These are phyloP conservation scores for Epicampocera succincta DNA, from an alignment of 2,888 invertebrate genomes.

Conservation along the genomic window DNA sequence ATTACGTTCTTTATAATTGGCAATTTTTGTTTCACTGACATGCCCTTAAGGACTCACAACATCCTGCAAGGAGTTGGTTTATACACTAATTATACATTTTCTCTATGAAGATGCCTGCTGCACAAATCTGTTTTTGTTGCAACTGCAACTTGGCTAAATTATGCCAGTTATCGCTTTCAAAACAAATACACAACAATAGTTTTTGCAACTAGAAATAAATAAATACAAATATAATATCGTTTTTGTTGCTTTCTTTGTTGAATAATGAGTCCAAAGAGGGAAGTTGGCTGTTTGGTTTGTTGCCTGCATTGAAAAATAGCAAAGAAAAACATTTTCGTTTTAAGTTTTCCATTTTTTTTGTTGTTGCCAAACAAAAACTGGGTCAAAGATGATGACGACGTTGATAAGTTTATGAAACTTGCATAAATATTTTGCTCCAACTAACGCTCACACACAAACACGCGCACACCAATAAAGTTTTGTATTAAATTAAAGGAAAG, in stretches of 20 bases:
- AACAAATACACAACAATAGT: slow-evolving; percentile 28
- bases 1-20: too few species aligned
- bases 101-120: too few species aligned
- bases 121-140: too few species aligned
- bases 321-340: slow-evolving; percentile 38
- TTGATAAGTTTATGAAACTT: slow-evolving; percentile 66
- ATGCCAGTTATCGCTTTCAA: slow-evolving; percentile 51
- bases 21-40: not conserved
- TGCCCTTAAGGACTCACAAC: not conserved
- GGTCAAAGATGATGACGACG: slow-evolving; percentile 67
- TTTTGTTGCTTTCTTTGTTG: slow-evolving; percentile 2
- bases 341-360: slow-evolving; percentile 4
- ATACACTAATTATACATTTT: not conserved
- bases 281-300: slow-evolving; percentile 15
- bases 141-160: slow-evolving; percentile 45
- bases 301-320: slow-evolving; percentile 30
- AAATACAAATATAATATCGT: slow-evolving; percentile 33
- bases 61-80: not conserved
- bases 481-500: slow-evolving; percentile 52
- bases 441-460: not conserved
- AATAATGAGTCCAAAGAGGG: slow-evolving; percentile 59
- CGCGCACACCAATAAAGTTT: slow-evolving; percentile 2
- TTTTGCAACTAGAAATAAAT: slow-evolving; percentile 9
- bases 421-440: slow-evolving; percentile 53
- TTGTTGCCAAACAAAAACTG: slow-evolving; percentile 47